Conservation (phyloP, 2,113 vertebrate species). For the Hepsetus odoe region DNA sequence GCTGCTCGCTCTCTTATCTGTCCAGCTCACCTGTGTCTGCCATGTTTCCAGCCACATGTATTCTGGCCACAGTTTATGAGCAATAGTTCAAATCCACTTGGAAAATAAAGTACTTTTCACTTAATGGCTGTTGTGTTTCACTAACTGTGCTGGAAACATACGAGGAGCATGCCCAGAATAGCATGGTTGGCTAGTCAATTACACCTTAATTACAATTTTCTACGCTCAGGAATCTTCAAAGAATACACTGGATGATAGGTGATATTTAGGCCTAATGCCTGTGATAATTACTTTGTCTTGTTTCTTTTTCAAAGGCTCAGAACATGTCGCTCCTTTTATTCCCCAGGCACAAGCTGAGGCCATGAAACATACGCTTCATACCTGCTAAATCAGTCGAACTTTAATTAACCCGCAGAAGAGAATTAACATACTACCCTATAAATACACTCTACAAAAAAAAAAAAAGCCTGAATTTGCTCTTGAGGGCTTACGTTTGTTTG, state of each 20-base stretch:
- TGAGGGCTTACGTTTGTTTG: background rate
- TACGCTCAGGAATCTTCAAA: conserved; percentile 24
- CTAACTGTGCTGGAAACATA: conserved; percentile 18
- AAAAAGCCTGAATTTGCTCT: too few relatives aligned
- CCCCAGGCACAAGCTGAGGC: background rate
- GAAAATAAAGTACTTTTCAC: background rate
- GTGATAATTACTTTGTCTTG: conserved; percentile 13
- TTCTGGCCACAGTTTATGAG: conserved; percentile 2
- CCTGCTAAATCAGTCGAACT: conserved; percentile 7
- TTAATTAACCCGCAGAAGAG: conserved; percentile 22
- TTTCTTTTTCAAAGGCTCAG: background rate
- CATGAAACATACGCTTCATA: background rate
- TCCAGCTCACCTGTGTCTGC: background rate
- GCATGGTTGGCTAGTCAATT: conserved; percentile 9
- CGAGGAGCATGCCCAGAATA: background rate
- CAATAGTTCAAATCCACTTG: conserved; percentile 2
- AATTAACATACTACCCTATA: background rate
- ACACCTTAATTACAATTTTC: conserved; percentile 32
- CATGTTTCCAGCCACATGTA: background rate
- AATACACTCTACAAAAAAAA: too few relatives aligned
- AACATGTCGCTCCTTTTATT: background rate
- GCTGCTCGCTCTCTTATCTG: conserved; percentile 7
- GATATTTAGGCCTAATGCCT: background rate
- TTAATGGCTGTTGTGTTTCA: conserved; percentile 6
- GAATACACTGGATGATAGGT: conserved; percentile 2